A percentile compares a stretch with the other conserved stretches of the same genome.
Evolutionary conservation across 1,140 invertebrate genomes (phyloP).

Genomic region (Camponotus floridanus): DNA sequence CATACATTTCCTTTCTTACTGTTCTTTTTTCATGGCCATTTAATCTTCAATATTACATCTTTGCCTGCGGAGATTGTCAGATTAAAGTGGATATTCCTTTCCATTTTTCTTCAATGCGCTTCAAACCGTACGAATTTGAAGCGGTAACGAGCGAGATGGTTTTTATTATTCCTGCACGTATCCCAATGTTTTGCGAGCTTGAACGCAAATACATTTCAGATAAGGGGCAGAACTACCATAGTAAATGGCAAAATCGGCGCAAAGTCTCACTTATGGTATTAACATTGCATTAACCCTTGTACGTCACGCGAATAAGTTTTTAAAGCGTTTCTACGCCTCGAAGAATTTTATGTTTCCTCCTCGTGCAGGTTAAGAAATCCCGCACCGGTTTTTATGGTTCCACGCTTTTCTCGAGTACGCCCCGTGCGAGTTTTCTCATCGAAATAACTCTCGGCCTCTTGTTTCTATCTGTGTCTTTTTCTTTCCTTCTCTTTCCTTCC

Average conservation of each 20-base stretch:
- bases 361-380: slow-evolving; percentile 6
- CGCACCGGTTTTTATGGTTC: slow-evolving; percentile 41
- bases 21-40: slow-evolving; percentile 2
- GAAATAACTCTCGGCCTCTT: slow-evolving; percentile 56
- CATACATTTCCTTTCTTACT: background rate
- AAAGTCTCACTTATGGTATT: slow-evolving; percentile 24
- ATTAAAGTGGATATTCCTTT: background rate
- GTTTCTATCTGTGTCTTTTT: no score
- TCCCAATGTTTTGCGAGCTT: background rate
- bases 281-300: slow-evolving; percentile 38
- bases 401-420: slow-evolving; percentile 30
- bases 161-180: slow-evolving; percentile 26
- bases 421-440: slow-evolving; percentile 43
- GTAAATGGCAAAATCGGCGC: slow-evolving; percentile 12
- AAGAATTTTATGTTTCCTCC: slow-evolving; percentile 31
- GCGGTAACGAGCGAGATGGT: slow-evolving; percentile 2
- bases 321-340: slow-evolving; percentile 35
- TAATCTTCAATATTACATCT: slow-evolving; percentile 61
- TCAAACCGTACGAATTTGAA: background rate
- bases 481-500: no score
- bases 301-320: slow-evolving; percentile 50
- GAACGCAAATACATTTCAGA: background rate
- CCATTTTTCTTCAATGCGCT: background rate
- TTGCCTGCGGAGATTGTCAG: background rate
- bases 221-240: background rate